Evolutionary conservation across 2,797 vertebrate species (phyloP), one percentile per base, ranked within the genome.

Genomic region (Luscinia megarhynchos): DNA sequence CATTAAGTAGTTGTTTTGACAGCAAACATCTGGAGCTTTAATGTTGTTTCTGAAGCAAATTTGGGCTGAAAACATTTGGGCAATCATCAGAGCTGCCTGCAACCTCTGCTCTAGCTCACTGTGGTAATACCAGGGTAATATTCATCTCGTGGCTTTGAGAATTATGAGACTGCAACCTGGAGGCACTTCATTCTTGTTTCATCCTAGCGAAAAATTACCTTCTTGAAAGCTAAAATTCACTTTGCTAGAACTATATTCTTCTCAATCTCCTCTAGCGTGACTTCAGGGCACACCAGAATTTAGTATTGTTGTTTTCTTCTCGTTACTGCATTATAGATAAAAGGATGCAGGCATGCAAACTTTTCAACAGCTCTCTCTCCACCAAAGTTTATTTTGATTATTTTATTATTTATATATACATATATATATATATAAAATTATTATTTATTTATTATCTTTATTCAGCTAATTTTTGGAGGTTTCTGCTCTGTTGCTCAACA

Each of bases 1-100:
- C 40, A 73, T 48, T 32, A 76, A 83, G 36, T 22, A 85, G 16
- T 54, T 72, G n/a, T 54, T 54, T 66, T 50, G 46, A 48, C 27
- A 89, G 48, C 14, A 83, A 74, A 5, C 3, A 2, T 75, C 38
- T 68, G 54, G 54, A 88, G 79, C 27, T 50, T 70, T 45, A 4
- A 27, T 30, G 41, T 5, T 54, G 19, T 32, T 86, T 93, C 74
- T 91, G 72, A 92, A 80, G 75, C 5, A 85, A 38, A 77, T 70
- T 70, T 70, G 36, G 23, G 41, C 34, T 89, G 63, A 85, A 77
- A 15, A 50, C 4, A 11, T 75, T 67, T 58, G 45, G 11, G 17
- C 53, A 83, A 54, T 45, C 50, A 27, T 93, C 55, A 69, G 54
- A 83, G 57, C 13, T 0, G 0, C 29, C 84, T 76, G 14, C 22